A percentile compares a stretch with the other conserved stretches of the same genome.
Evolutionary conservation across 2,888 invertebrate genomes (phyloP).

Genomic region (Amphiduros pacificus): DNA sequence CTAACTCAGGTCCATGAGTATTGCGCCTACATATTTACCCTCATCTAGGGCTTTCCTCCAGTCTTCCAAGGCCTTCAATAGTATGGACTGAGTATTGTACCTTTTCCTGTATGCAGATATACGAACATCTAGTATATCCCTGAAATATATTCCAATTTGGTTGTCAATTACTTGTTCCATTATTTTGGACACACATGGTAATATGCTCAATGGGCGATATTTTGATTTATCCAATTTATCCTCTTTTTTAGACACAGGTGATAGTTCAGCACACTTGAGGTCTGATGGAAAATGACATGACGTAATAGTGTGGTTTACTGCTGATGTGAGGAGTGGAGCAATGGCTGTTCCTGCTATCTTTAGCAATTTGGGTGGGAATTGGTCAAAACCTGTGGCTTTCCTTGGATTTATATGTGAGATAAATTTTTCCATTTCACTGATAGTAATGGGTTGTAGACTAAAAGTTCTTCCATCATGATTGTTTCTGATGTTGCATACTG

Average conservation of each 20-base stretch:
- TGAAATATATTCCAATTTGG: not conserved
- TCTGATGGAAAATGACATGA: too few relatives aligned
- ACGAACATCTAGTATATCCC: not conserved
- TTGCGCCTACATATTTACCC: not conserved
- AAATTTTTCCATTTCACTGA: not conserved
- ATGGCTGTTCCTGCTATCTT: not conserved
- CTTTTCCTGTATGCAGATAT: not conserved
- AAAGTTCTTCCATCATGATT: too few relatives aligned
- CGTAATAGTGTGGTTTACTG: too few relatives aligned
- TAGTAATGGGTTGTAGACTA: too few relatives aligned
- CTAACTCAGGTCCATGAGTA: not conserved
- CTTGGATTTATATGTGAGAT: not conserved
- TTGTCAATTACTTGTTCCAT: not conserved
- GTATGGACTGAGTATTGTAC: not conserved
- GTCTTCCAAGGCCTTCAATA: not conserved
- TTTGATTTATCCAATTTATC: not conserved
- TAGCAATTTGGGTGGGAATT: not conserved
- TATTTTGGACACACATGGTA: not conserved
- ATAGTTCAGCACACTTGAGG: not conserved
- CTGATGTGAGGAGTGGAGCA: too few relatives aligned
- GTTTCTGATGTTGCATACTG: too few relatives aligned
- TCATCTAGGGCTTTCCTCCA: not conserved
- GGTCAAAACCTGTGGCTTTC: not conserved
- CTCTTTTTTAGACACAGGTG: not conserved
- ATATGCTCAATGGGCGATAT: not conserved